Conservation (phyloP, 1,140 invertebrate genomes). For the Pygmarrhopalites habei region DNA sequence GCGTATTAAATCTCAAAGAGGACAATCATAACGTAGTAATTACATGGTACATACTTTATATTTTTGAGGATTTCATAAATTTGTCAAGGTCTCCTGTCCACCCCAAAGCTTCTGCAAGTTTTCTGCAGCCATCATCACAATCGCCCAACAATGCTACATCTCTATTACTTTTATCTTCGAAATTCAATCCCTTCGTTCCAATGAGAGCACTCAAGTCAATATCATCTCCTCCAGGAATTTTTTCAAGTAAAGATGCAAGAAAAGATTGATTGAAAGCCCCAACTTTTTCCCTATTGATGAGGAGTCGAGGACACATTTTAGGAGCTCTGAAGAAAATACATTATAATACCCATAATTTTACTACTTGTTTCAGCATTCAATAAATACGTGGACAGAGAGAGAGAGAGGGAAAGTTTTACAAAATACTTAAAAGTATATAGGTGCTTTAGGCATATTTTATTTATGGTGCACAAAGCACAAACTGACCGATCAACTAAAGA, state of each 20-base stretch:
- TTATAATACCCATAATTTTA: constrained; percentile 12
- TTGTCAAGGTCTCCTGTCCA: constrained; percentile 52
- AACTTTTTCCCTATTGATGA: constrained; percentile 76
- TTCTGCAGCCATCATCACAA: constrained; percentile 75
- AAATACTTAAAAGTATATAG: not conserved
- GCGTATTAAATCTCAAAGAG: too few species aligned
- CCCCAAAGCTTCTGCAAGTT: constrained; percentile 71
- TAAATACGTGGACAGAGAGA: constrained; percentile 7
- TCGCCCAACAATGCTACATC: constrained; percentile 82
- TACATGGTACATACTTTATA: too few species aligned
- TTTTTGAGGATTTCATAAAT: too few species aligned
- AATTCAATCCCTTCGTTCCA: constrained; percentile 41
- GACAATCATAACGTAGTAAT: too few species aligned
- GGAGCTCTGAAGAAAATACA: constrained; percentile 57
- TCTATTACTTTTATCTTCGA: constrained; percentile 53
- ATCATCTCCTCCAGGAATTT: constrained; percentile 55
- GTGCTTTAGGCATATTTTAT: too few species aligned
- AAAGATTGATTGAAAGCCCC: constrained; percentile 49
- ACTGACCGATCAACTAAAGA: constrained; percentile 68
- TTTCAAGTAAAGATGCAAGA: constrained; percentile 51
- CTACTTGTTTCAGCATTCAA: not conserved
- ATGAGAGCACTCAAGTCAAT: constrained; percentile 44
- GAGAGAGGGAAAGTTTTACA: too few species aligned
- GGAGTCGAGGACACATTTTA: constrained; percentile 62
- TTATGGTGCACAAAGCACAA: too few species aligned